Conservation (phyloP, 2,797 vertebrate genomes). For the Ciconia nigra region DNA sequence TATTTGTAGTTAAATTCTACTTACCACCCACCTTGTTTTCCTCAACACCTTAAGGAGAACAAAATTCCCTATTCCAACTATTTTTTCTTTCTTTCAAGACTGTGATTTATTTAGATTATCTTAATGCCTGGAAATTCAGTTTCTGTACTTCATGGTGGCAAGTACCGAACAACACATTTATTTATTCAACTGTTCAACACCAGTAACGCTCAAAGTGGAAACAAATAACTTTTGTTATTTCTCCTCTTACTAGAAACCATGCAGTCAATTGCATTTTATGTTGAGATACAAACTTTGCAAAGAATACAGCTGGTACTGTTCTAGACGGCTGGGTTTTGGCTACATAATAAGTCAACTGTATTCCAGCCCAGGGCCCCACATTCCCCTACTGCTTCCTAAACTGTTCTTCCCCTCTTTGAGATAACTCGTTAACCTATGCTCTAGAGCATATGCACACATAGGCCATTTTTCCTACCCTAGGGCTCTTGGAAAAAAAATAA, state of each 20-base stretch:
- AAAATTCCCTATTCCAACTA: background rate
- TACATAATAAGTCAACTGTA: background rate
- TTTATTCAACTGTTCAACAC: background rate
- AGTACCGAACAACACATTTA: background rate
- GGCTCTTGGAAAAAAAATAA: background rate
- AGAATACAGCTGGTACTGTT: background rate
- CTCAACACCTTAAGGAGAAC: background rate
- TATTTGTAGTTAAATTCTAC: background rate
- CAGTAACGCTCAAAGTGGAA: background rate
- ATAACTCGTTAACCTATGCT: background rate
- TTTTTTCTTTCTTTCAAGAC: background rate
- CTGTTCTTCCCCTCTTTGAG: background rate
- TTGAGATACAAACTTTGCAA: background rate
- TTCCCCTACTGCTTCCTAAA: background rate
- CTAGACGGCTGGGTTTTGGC: background rate
- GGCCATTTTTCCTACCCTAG: background rate
- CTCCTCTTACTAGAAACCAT: background rate
- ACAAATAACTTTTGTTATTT: background rate
- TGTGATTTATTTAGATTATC: background rate
- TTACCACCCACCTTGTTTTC: slow-evolving; percentile 4
- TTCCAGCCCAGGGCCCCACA: background rate
- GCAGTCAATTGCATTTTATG: background rate
- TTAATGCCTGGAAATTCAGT: background rate
- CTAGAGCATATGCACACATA: background rate
- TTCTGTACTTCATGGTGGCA: background rate